phyloP scores from a whole-genome alignment of 1,140 invertebrate species.

The Laupala kohalensis region DNA sequence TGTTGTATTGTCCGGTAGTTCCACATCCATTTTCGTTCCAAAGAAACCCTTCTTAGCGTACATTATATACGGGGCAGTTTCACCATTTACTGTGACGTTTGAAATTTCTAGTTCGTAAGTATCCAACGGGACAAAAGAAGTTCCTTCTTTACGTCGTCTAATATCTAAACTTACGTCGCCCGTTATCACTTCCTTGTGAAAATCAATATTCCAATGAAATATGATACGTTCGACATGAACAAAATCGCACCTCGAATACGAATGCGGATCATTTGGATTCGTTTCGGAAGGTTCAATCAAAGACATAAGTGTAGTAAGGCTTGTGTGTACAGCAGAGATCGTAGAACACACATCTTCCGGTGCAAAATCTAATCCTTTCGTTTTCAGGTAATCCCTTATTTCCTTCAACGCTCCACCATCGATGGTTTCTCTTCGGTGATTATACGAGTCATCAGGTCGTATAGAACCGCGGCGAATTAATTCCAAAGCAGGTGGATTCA shows the following conservation, averaged over 20 bases:
- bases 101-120: background rate
- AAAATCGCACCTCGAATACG: background rate
- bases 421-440: background rate
- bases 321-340: background rate
- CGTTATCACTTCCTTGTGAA: background rate
- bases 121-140: background rate
- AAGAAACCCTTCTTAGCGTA: background rate
- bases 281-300: background rate
- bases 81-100: background rate
- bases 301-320: background rate
- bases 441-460: background rate
- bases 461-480: background rate
- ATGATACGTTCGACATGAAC: background rate
- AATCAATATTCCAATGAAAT: background rate
- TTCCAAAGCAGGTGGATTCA: background rate
- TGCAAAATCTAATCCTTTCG: background rate
- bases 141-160: background rate
- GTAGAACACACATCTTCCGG: background rate
- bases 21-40: background rate
- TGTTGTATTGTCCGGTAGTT: background rate
- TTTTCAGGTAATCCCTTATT: background rate
- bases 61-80: background rate
- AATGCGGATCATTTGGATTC: background rate
- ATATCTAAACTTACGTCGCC: background rate
- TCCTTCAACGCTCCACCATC: background rate